A percentile compares a stretch with the other conserved stretches of the same genome.
Evolutionary conservation across 2,113 vertebrate genomes (phyloP).

Genomic region (Ciconia boyciana): DNA sequence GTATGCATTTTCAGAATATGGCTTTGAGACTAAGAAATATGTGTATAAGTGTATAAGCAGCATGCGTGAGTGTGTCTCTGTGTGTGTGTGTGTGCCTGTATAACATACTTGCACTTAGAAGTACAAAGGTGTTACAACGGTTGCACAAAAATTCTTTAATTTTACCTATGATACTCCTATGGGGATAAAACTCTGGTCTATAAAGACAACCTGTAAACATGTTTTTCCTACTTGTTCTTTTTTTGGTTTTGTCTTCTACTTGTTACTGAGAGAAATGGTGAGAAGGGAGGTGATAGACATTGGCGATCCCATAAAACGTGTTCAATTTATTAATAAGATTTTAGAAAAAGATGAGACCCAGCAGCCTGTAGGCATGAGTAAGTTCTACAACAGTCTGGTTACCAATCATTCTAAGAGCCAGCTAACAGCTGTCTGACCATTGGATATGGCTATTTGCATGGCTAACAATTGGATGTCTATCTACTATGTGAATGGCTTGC

Average conservation of each 20-base stretch:
- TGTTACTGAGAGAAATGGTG: not conserved
- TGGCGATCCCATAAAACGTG: conserved; percentile 24
- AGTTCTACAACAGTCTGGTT: conserved; percentile 51
- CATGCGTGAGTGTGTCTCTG: not conserved
- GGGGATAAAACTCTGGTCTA: not conserved
- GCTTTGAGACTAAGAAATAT: not conserved
- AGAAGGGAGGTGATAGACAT: not conserved
- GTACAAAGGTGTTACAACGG: not conserved
- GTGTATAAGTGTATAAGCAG: not conserved
- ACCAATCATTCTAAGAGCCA: conserved; percentile 69
- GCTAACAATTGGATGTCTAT: conserved; percentile 73
- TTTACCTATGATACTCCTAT: not conserved
- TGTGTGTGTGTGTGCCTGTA: not conserved
- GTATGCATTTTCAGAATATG: not conserved
- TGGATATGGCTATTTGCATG: conserved; percentile 73
- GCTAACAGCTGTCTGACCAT: conserved; percentile 72
- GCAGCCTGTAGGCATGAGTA: conserved; percentile 48
- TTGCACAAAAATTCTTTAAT: not conserved
- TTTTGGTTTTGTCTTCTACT: not conserved
- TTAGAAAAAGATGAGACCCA: conserved; percentile 49
- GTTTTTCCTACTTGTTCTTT: not conserved
- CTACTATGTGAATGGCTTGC: conserved; percentile 64
- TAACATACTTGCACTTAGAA: not conserved
- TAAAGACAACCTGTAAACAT: not conserved
- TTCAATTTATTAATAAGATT: conserved; percentile 53